Base-by-base conservation (phyloP, 2,888 invertebrate species). In the Papilio elwesi region DNA sequence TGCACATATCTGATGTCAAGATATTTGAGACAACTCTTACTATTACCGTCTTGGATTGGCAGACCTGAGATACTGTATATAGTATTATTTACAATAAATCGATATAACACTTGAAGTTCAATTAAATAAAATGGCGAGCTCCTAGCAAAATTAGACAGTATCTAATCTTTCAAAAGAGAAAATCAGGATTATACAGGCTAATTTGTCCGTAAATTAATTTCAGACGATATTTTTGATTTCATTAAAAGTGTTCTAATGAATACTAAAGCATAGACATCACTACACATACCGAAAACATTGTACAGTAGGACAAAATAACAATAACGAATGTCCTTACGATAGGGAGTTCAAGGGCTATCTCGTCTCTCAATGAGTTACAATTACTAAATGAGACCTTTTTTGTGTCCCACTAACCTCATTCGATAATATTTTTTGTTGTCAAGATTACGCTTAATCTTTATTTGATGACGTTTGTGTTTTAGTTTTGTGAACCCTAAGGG, bases 371-470 rank as follows among this genome's bases (percentile, higher is more conserved):
- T 89, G 85, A 89, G 90, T 88, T 86, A 90, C 85, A 86, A 87
- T 84, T 85, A 85, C 86, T 84, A 83, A 80, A 83, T 83, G 83
- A 84, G 84, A 80, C 83, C 83, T 84, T 84, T 90, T 91, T 84
- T 91, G 88, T 89, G 90, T 81, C 79, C 90, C 80, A 89, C 82
- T 92, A 90, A 91, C 92, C 91, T 84, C 83, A 80, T 90, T 80
- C 75, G 70, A 71, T 74, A 71, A 65, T 64, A 59, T 52, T 68
- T 53, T 68, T 64, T 64, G 26, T 65, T 55, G 47, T 36, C 57
- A 66, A 71, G 68, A 64, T 74, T 65, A 73, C 47, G 43, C 62
- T 62, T 53, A 67, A 74, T 55, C 67, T 76, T 11, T 65, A 64
- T 74, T 74, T 74, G 62, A 74, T 74, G 67, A 68, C 71, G 64